Percentiles rank a stretch among this genome's conserved stretches.
phyloP scores from a whole-genome alignment of 2,888 invertebrate genomes.

The Coelogynopora nodosa region DNA sequence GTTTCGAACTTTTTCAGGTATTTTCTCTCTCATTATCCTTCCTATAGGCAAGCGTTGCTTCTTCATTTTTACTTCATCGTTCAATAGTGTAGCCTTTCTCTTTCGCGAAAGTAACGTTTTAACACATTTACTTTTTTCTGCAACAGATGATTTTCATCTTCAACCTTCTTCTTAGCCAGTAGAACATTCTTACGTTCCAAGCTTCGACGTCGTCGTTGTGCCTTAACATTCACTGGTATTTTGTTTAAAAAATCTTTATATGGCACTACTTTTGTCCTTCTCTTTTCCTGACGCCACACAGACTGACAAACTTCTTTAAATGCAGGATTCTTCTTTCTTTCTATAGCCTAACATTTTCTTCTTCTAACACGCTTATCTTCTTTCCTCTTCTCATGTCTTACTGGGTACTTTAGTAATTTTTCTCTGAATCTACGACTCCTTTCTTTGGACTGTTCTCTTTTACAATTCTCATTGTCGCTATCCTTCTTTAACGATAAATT shows the following conservation, averaged over 20 bases:
- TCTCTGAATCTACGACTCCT: constrained; percentile 19
- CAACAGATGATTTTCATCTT: constrained; percentile 1
- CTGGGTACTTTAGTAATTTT: constrained; percentile 11
- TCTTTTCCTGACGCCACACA: constrained; percentile 3
- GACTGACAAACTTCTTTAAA: neutral
- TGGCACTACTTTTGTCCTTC: neutral
- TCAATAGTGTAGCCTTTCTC: neutral
- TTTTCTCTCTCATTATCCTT: neutral
- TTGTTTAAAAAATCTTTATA: neutral
- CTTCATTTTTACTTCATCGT: neutral
- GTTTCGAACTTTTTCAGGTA: neutral
- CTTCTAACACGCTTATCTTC: neutral
- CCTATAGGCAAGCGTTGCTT: neutral
- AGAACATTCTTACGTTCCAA: constrained; percentile 13
- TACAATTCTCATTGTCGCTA: neutral
- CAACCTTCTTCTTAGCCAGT: constrained; percentile 7
- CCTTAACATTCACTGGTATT: constrained; percentile 3
- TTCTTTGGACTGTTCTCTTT: constrained; percentile 3
- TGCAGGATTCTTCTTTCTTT: constrained; percentile 3
- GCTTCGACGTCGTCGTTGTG: constrained; percentile 28
- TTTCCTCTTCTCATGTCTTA: constrained; percentile 24
- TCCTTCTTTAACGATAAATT: neutral
- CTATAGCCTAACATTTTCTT: neutral
- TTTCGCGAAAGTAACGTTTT: constrained; percentile 2
- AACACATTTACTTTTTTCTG: neutral